These are phyloP conservation scores for Phrynosoma platyrhinos DNA, from an alignment of 2,113 vertebrate species.

Conservation along the genomic window DNA sequence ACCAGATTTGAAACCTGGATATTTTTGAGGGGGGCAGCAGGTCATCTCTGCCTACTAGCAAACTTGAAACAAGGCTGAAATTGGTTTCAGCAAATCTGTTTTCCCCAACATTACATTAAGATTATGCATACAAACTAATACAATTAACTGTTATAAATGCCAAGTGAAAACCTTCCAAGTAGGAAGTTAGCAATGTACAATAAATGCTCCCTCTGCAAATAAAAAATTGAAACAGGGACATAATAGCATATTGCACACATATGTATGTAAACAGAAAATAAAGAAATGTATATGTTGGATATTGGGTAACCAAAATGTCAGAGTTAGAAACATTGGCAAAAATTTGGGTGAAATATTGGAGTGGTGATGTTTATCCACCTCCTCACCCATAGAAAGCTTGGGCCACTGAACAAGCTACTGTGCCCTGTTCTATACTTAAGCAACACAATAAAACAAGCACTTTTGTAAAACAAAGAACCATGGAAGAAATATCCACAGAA, in stretches of 20 bases:
- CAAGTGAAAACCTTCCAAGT: background rate
- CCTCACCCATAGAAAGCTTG: background rate
- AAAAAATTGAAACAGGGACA: background rate
- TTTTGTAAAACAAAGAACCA: background rate
- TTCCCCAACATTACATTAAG: constrained; percentile 39
- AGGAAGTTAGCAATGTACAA: background rate
- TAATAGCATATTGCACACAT: background rate
- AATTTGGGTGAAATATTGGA: background rate
- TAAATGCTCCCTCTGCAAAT: background rate
- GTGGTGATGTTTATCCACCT: background rate
- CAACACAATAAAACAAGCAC: background rate
- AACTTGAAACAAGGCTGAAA: constrained; percentile 6
- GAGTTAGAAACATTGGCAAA: background rate
- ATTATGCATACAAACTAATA: constrained; percentile 45
- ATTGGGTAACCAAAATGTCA: background rate
- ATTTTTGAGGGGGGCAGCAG: background rate
- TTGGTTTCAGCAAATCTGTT: background rate
- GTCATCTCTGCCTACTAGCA: background rate
- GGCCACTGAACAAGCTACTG: background rate
- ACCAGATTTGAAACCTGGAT: rapidly evolving
- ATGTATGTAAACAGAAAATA: background rate
- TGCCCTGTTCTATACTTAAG: background rate
- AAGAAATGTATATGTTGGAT: background rate
- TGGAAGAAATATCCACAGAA: constrained; percentile 3
- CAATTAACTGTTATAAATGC: constrained; percentile 22